phyloP scores from a whole-genome alignment of 2,113 vertebrate genomes.

The Sphaerodactylus townsendi region DNA sequence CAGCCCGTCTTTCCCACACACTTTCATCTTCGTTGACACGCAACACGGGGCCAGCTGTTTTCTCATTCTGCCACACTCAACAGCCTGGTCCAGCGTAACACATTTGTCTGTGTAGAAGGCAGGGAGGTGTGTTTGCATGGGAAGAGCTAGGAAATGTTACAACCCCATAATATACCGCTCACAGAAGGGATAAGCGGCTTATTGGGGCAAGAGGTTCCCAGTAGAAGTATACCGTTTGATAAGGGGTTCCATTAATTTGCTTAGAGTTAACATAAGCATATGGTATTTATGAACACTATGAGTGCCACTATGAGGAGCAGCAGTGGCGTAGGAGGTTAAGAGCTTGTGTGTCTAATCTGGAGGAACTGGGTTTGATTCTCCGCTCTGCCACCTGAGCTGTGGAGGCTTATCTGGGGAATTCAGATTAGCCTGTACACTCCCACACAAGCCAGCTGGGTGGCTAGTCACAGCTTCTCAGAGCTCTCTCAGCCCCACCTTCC shows the following conservation, averaged over 20 bases:
- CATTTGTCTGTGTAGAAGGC: neutral
- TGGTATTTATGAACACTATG: neutral
- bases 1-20: constrained; percentile 4
- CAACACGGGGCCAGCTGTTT: neutral
- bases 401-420: no score
- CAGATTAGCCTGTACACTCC: no score
- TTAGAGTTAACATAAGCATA: neutral
- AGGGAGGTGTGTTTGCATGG: neutral
- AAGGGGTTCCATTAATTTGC: neutral
- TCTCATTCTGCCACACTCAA: neutral
- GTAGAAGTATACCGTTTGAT: neutral
- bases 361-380: no score
- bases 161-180: neutral
- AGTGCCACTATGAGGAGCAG: no score
- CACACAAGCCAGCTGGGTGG: no score
- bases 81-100: neutral
- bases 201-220: neutral
- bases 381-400: no score
- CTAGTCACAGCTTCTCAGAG: no score
- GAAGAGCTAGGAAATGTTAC: neutral
- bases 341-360: no score
- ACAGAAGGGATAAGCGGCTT: neutral
- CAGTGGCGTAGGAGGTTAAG: no score
- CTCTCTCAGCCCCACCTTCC: no score
- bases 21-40: neutral